Conservation (phyloP, 2,797 vertebrate species). For the Todus mexicanus region DNA sequence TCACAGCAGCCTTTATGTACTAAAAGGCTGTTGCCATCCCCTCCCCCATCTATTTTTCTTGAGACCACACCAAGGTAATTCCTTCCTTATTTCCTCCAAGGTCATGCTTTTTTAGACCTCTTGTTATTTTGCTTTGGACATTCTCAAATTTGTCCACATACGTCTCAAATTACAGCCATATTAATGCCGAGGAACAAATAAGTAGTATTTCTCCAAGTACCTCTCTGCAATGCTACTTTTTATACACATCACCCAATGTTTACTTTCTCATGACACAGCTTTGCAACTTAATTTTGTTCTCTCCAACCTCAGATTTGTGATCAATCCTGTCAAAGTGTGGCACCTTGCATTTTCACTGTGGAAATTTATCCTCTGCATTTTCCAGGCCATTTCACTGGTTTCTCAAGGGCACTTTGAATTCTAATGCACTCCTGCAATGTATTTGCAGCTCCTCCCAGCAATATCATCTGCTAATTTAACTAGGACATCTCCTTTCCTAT, state of each 20-base stretch:
- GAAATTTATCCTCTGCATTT: conserved; percentile 18
- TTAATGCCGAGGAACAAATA: background rate
- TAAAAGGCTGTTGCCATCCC: background rate
- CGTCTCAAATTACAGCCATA: background rate
- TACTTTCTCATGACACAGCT: background rate
- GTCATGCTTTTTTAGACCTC: conserved; percentile 38
- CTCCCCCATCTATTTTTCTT: background rate
- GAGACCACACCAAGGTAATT: conserved; percentile 30
- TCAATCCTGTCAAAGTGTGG: conserved; percentile 12
- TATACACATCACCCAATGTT: background rate
- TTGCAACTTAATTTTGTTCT: background rate
- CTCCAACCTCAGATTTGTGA: background rate
- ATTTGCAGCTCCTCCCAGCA: background rate
- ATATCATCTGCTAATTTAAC: background rate
- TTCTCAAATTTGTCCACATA: background rate
- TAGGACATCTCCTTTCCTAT: background rate
- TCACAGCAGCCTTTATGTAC: conserved; percentile 14
- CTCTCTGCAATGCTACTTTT: background rate
- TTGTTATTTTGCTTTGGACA: conserved; percentile 18
- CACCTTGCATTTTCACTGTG: background rate
- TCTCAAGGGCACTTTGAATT: conserved; percentile 27
- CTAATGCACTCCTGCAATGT: background rate
- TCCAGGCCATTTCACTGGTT: conserved; percentile 28
- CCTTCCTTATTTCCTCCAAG: conserved; percentile 24
- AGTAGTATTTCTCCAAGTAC: background rate